Evolutionary conservation across 1,140 invertebrate species (phyloP).

Genomic region (Drosophila lowei): DNA sequence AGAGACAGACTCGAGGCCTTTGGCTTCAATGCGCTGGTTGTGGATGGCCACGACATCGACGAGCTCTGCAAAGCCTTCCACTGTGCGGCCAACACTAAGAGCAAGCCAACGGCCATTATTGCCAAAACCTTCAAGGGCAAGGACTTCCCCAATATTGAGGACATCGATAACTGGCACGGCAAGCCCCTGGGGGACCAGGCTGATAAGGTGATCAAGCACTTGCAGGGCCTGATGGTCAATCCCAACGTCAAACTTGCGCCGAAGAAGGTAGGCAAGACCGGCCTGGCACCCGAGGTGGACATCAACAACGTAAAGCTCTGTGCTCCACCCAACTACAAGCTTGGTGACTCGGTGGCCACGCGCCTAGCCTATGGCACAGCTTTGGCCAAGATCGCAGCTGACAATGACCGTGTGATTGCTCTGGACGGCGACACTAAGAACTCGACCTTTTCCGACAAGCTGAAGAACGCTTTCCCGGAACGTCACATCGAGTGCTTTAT

Average conservation of each 20-base stretch:
- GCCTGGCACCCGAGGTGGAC: constrained; percentile 89
- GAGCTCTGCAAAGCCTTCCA: constrained; percentile 95
- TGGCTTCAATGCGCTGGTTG: constrained; percentile 95
- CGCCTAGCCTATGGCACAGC: constrained; percentile 97
- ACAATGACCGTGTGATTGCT: constrained; percentile 93
- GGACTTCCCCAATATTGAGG: constrained; percentile 94
- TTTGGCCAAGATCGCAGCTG: constrained; percentile 94
- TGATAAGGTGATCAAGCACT: constrained; percentile 89
- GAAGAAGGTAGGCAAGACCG: constrained; percentile 87
- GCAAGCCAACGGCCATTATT: constrained; percentile 95
- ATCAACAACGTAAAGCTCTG: constrained; percentile 91
- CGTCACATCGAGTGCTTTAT: constrained; percentile 99
- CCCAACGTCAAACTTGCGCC: constrained; percentile 85
- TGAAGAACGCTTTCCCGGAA: constrained; percentile 89
- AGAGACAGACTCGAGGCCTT: constrained; percentile 94
- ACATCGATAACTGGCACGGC: constrained; percentile 98
- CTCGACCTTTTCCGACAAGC: constrained; percentile 97
- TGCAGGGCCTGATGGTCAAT: constrained; percentile 88
- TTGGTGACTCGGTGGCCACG: constrained; percentile 93
- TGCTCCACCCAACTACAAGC: constrained; percentile 93
- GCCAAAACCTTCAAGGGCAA: constrained; percentile 98
- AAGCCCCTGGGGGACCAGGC: constrained; percentile 95
- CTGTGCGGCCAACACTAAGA: constrained; percentile 89
- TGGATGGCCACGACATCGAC: constrained; percentile 98
- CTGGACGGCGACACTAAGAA: constrained; percentile 99